phyloP scores from a whole-genome alignment of 2,888 invertebrate genomes.

The Chelonus formosanus region DNA sequence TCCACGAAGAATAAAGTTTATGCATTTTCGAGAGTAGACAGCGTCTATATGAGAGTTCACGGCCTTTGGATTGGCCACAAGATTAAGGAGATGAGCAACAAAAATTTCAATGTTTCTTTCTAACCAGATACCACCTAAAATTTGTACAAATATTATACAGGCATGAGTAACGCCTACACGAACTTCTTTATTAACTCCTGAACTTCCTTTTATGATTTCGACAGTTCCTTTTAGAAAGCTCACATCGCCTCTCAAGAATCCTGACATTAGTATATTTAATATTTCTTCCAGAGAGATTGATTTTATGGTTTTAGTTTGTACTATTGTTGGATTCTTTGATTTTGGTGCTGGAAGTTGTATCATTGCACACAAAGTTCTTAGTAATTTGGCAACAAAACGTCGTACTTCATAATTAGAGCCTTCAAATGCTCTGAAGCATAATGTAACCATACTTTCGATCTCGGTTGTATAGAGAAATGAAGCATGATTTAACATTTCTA shows the following conservation, averaged over 20 bases:
- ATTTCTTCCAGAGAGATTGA: slow-evolving; percentile 89
- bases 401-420: slow-evolving; percentile 92
- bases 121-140: slow-evolving; percentile 93
- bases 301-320: slow-evolving; percentile 72
- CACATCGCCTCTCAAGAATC: slow-evolving; percentile 92
- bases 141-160: slow-evolving; percentile 93
- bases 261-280: slow-evolving; percentile 88
- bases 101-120: slow-evolving; percentile 89
- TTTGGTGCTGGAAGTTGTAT: slow-evolving; percentile 77
- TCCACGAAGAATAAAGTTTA: slow-evolving; percentile 91
- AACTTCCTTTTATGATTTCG: slow-evolving; percentile 95
- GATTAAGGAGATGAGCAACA: slow-evolving; percentile 88
- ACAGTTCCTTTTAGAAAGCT: slow-evolving; percentile 92
- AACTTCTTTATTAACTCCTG: slow-evolving; percentile 93
- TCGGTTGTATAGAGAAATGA: slow-evolving; percentile 87
- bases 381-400: slow-evolving; percentile 89
- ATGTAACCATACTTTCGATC: slow-evolving; percentile 88
- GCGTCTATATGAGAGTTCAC: slow-evolving; percentile 97
- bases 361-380: slow-evolving; percentile 87
- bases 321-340: slow-evolving; percentile 67
- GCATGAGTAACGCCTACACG: slow-evolving; percentile 97
- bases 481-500: slow-evolving; percentile 88
- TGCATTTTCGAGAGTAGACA: slow-evolving; percentile 96
- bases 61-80: slow-evolving; percentile 95
- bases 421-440: slow-evolving; percentile 92